Evolutionary conservation across 2,888 invertebrate genomes (phyloP), one percentile per base, ranked within the genome.

Genomic region (Yponomeuta sedellus): DNA sequence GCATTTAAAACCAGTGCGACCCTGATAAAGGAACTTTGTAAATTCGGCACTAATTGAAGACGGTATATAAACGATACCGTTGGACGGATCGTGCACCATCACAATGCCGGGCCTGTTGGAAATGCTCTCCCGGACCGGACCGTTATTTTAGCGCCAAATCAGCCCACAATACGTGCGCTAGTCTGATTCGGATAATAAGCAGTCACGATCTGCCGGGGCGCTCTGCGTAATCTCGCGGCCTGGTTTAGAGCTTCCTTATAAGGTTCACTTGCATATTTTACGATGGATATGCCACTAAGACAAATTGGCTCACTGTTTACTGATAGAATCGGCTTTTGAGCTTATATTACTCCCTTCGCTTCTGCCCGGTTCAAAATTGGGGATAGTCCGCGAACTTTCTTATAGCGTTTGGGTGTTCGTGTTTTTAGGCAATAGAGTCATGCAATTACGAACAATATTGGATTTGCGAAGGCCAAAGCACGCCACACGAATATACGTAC

Each of bases 61-160:
- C 86, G 85, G 10, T 2, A 16, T 16, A 78, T 78, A 78, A 76
- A 70, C 72, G 74, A 80, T 88, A 85, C 88, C 88, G 88, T 88
- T 86, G 79, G 71, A 67, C 74, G 78, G 81, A 85, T 85, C 79
- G 79, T 79, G 83, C 77, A 79, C 79, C 78, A 39, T 73, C 76
- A 76, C 80, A 78, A 80, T 79, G 63, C 20, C 63, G 61, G 58
- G n/a, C 20, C 44, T 52, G 44, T 12, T 16, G 12, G 44, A 12
- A 52, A 52, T 52, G 44, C 44, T 52, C 19, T 61, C 25, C 61
- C 52, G 44, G 20, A 66, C 28, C 66, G 66, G 66, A 81, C 86
- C 85, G 86, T 86, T 86, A 85, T 76, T 79, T 82, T 83, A 83
- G 82, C 88, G 80, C 88, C 87, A 86, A 90, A 90, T 88, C 89